A percentile compares a stretch with the other conserved stretches of the same genome.
Conservation (phyloP, 2,888 invertebrate species). For the Mactromeris polynyma region DNA sequence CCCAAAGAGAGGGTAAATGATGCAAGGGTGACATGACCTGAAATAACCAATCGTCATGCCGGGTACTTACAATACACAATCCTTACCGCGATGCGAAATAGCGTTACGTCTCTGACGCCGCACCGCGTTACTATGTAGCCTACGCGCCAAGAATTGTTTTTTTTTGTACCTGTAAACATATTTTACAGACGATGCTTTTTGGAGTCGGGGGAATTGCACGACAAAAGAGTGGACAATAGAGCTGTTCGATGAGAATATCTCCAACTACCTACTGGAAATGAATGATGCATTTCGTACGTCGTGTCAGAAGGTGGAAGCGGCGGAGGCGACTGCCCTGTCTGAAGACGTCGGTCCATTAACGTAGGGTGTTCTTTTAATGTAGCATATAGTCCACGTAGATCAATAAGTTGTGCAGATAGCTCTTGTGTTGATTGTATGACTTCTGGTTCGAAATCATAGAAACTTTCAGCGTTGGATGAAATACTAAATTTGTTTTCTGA, state of each 20-base stretch:
- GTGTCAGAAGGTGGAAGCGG: conserved; percentile 3
- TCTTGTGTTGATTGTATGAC: not conserved
- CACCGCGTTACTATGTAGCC: too few relatives aligned
- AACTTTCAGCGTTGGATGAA: not conserved
- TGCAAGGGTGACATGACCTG: too few relatives aligned
- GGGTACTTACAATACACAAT: too few relatives aligned
- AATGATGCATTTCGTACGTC: not conserved
- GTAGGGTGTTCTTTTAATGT: conserved; percentile 73
- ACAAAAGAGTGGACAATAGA: too few relatives aligned
- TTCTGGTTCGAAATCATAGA: not conserved
- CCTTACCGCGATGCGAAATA: too few relatives aligned
- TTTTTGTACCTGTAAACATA: too few relatives aligned
- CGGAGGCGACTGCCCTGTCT: conserved; percentile 74
- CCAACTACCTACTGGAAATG: not conserved
- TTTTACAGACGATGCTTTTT: too few relatives aligned
- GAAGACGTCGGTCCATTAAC: conserved; percentile 75
- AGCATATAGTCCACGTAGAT: conserved; percentile 71
- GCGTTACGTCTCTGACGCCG: too few relatives aligned
- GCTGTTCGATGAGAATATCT: not conserved
- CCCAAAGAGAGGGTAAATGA: too few relatives aligned
- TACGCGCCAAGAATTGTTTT: too few relatives aligned
- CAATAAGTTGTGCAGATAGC: not conserved
- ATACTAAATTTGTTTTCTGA: not conserved
- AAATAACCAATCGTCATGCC: too few relatives aligned
- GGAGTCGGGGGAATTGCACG: too few relatives aligned